Evolutionary conservation across 2,113 vertebrate species (phyloP).

Genomic region (Phaethon lepturus): DNA sequence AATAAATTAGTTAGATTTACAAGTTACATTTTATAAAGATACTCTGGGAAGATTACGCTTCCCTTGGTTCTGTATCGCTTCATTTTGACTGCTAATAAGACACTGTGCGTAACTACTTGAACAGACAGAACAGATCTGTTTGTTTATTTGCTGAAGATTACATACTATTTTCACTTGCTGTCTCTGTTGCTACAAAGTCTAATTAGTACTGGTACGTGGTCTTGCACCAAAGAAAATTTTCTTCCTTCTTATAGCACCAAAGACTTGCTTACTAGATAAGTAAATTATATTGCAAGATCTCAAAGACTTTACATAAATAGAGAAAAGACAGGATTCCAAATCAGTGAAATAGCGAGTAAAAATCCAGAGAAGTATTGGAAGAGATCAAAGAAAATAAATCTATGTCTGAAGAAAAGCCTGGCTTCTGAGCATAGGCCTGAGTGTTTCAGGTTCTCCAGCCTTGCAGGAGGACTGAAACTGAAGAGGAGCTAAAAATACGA

Average conservation of each 20-base stretch:
- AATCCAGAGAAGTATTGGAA: neutral
- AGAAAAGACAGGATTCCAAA: neutral
- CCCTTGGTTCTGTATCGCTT: neutral
- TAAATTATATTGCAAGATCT: neutral
- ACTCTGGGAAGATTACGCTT: neutral
- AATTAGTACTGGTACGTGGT: neutral
- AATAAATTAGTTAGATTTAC: neutral
- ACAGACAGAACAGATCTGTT: neutral
- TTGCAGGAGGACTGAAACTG: neutral
- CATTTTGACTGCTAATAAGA: neutral
- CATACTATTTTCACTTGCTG: neutral
- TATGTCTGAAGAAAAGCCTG: neutral
- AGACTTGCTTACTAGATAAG: neutral
- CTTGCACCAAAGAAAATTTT: neutral
- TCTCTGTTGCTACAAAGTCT: neutral
- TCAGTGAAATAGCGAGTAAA: neutral
- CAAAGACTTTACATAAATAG: neutral
- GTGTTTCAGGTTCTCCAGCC: neutral
- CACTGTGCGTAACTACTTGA: neutral
- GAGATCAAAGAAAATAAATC: neutral
- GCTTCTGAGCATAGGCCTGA: neutral
- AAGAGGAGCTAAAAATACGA: neutral
- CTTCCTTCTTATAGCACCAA: neutral
- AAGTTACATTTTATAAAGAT: neutral
- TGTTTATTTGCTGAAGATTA: neutral